Conservation (phyloP, 2,113 vertebrate genomes). For the Myrmecophaga tridactyla region DNA sequence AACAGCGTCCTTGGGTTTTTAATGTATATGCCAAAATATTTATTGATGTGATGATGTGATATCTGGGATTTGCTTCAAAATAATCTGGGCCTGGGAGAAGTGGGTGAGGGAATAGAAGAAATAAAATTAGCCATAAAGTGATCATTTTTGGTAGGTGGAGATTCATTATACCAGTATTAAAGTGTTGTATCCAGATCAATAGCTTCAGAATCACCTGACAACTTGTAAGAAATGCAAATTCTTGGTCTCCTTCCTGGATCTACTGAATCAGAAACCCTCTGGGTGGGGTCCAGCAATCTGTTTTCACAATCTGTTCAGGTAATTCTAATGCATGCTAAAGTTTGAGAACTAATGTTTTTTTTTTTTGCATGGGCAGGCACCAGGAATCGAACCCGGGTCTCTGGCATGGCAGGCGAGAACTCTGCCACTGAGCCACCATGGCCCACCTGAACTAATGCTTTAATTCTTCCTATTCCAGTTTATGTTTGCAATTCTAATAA, state of each 20-base stretch:
- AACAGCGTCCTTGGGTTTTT: neutral
- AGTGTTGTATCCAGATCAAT: neutral
- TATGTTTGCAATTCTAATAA: constrained; percentile 26
- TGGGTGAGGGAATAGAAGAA: neutral
- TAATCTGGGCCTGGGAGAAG: neutral
- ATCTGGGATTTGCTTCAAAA: constrained; percentile 6
- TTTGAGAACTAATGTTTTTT: neutral
- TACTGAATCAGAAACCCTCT: neutral
- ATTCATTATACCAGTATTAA: neutral
- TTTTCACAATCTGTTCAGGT: neutral
- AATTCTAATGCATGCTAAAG: neutral
- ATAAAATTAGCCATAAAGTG: neutral
- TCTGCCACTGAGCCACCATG: too few relatives aligned
- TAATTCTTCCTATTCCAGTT: neutral
- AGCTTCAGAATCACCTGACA: neutral
- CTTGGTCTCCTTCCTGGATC: neutral
- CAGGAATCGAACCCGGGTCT: too few relatives aligned
- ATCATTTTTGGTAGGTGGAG: neutral
- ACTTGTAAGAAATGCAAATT: neutral
- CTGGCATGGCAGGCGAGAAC: too few relatives aligned
- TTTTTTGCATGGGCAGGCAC: too few relatives aligned
- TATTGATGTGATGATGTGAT: neutral
- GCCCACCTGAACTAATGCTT: too few relatives aligned
- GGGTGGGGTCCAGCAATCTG: neutral
- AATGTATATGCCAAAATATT: neutral